Evolutionary conservation across 2,797 vertebrate species (phyloP).

Genomic region (Crenuchus spilurus): DNA sequence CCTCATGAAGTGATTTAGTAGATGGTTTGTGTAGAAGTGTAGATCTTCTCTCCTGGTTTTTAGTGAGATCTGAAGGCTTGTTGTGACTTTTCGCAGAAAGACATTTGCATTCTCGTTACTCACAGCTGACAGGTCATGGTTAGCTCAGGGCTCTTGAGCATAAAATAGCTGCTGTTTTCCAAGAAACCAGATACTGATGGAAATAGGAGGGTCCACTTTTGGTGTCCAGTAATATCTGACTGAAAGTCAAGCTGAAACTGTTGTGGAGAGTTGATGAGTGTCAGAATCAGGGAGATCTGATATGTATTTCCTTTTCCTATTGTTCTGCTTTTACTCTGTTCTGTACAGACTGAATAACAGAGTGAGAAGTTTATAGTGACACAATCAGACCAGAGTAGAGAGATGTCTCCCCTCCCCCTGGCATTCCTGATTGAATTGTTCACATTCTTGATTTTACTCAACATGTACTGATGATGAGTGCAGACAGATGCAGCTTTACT

Average conservation of each 20-base stretch:
- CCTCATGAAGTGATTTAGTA: too few relatives aligned
- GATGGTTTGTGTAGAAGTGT: neutral
- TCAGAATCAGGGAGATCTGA: neutral
- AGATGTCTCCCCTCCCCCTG: neutral
- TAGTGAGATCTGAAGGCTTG: neutral
- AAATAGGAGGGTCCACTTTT: conserved; percentile 8
- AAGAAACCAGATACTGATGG: conserved; percentile 14
- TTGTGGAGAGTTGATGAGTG: neutral
- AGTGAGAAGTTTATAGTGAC: neutral
- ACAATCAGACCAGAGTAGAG: neutral
- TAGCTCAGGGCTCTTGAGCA: conserved; percentile 29
- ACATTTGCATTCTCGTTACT: conserved; percentile 13
- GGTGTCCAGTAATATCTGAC: neutral
- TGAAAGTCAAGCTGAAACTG: neutral
- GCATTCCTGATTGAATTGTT: neutral
- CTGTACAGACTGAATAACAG: neutral
- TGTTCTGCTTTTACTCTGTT: neutral
- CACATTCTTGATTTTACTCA: neutral
- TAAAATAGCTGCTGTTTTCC: conserved; percentile 32
- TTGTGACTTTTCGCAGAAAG: conserved; percentile 16
- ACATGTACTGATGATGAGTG: too few relatives aligned
- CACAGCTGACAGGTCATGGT: conserved; percentile 8
- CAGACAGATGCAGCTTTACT: too few relatives aligned
- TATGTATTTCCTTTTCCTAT: neutral
- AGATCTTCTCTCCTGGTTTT: neutral